Conservation (phyloP, 92 coral and sea anemone genomes). For the Porites divaricata region DNA sequence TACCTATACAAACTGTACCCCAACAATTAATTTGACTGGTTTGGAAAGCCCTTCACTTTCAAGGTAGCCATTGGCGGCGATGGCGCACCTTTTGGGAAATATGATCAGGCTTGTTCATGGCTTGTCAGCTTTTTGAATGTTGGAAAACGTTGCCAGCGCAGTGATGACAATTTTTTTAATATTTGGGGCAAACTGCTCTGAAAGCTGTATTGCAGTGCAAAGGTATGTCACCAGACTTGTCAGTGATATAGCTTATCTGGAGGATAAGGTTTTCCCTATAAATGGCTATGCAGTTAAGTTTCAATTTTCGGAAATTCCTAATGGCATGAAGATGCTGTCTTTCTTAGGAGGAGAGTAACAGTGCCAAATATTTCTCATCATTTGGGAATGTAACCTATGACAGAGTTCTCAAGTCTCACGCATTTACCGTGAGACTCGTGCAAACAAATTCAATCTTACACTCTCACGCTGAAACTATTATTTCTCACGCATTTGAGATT, state of each 20-base stretch:
- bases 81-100: conserved; percentile 54
- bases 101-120: conserved; percentile 58
- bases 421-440: no score
- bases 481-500: no score
- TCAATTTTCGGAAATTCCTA: conserved; percentile 47
- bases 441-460: no score
- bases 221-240: conserved; percentile 25
- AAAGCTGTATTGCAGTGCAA: conserved; percentile 26
- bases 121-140: conserved; percentile 50
- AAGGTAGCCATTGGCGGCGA: conserved; percentile 58
- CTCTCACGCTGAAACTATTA: no score
- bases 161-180: conserved; percentile 44
- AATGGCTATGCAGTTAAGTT: conserved; percentile 31
- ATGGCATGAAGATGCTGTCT: conserved; percentile 67
- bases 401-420: not conserved
- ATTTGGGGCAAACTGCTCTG: conserved; percentile 44
- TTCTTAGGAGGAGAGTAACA: conserved; percentile 51
- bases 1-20: no score
- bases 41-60: no score
- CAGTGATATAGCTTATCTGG: conserved; percentile 50
- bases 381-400: conserved; percentile 21
- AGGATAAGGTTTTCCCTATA: conserved; percentile 10
- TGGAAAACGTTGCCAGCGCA: conserved; percentile 46
- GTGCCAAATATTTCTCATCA: conserved; percentile 48
- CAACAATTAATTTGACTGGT: no score